Percentiles rank a stretch among this genome's conserved stretches.
phyloP scores from a whole-genome alignment of 2,888 invertebrate genomes.

The Autographa gamma region DNA sequence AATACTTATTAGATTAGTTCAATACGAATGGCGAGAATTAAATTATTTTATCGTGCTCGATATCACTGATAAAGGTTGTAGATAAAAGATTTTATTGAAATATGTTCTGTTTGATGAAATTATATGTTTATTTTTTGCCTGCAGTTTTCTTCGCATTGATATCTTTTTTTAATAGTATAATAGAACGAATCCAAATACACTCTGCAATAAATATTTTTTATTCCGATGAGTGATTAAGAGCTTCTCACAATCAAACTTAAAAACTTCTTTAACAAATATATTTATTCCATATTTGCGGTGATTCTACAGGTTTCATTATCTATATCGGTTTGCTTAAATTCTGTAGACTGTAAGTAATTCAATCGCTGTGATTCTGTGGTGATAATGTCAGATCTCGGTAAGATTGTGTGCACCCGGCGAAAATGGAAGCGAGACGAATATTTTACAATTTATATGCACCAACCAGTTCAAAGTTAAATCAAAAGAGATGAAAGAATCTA shows the following conservation, averaged over 20 bases:
- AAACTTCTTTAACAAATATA: too few species aligned
- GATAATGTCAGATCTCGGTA: background rate
- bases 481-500: background rate
- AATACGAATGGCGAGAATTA: conserved; percentile 16
- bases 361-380: background rate
- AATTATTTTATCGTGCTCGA: conserved; percentile 21
- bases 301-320: background rate
- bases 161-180: too few species aligned
- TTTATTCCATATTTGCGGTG: background rate
- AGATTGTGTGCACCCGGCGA: background rate
- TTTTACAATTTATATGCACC: background rate
- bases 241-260: too few species aligned
- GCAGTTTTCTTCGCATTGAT: too few species aligned
- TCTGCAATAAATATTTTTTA: too few species aligned
- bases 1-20: conserved; percentile 19
- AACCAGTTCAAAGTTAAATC: background rate
- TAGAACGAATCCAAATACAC: too few species aligned
- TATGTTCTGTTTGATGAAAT: background rate
- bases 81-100: conserved; percentile 13
- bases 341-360: conserved; percentile 4
- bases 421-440: background rate
- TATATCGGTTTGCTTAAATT: background rate
- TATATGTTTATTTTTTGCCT: background rate
- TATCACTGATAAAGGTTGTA: conserved; percentile 26
- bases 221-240: too few species aligned